Percentiles rank a stretch among this genome's conserved stretches.
Evolutionary conservation across 2,113 vertebrate species (phyloP).

Genomic region (Serilophus lunatus): DNA sequence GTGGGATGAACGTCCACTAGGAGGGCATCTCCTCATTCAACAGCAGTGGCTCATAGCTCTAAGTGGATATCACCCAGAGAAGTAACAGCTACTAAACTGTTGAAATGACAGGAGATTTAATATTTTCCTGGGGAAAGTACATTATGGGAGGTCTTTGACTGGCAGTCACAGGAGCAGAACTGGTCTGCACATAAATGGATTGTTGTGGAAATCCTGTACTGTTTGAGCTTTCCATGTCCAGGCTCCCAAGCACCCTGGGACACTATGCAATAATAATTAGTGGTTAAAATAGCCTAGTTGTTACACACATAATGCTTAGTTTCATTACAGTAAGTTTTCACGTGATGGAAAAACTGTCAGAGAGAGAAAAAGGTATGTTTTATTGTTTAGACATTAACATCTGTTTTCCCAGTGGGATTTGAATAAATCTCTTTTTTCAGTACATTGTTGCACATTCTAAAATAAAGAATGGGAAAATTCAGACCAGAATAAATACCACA

Average conservation of each 20-base stretch:
- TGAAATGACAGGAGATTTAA: background rate
- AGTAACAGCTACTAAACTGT: background rate
- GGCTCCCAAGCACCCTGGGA: background rate
- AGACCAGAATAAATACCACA: background rate
- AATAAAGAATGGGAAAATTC: background rate
- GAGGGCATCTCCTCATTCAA: too few relatives aligned
- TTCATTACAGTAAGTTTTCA: background rate
- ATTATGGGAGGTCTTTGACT: background rate
- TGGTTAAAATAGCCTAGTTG: background rate
- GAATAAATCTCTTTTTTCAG: background rate
- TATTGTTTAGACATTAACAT: background rate
- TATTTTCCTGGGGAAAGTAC: background rate
- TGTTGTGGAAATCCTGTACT: background rate
- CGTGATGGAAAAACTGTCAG: background rate
- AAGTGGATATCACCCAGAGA: background rate
- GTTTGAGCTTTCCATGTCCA: background rate
- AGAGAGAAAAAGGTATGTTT: background rate
- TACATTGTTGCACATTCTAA: background rate
- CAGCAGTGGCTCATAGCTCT: background rate
- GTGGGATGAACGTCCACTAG: background rate
- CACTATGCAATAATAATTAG: background rate
- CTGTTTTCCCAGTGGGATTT: background rate
- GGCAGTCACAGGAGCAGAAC: accelerated
- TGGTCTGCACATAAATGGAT: background rate
- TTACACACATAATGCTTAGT: too few relatives aligned